Evolutionary conservation across 1,140 invertebrate genomes (phyloP).

Genomic region (Sitodiplosis mosellana): DNA sequence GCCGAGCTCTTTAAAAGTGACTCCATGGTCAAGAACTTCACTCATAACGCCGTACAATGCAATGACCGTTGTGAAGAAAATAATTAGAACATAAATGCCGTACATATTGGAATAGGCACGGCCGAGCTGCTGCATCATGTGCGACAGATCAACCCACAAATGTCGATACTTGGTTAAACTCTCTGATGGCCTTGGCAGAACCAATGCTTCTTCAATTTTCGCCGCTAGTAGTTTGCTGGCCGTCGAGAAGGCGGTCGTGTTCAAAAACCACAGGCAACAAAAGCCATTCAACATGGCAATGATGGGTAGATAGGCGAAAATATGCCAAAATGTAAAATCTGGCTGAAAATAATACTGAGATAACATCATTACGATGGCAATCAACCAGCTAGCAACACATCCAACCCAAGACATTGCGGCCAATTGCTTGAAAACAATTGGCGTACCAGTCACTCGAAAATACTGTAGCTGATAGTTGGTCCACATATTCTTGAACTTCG

Average conservation of each 20-base stretch:
- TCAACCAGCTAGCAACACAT: constrained; percentile 38
- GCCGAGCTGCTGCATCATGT: constrained; percentile 53
- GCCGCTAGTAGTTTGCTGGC: constrained; percentile 37
- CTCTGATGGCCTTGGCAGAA: constrained; percentile 34
- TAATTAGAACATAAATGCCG: constrained; percentile 44
- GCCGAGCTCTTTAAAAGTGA: constrained; percentile 46
- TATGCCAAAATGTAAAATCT: constrained; percentile 45
- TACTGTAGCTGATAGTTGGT: constrained; percentile 48
- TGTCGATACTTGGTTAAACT: constrained; percentile 41
- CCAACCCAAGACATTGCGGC: constrained; percentile 36
- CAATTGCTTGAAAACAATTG: constrained; percentile 40
- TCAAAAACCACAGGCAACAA: constrained; percentile 42
- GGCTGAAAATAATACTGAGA: constrained; percentile 45
- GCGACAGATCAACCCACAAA: constrained; percentile 45
- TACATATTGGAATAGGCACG: constrained; percentile 50
- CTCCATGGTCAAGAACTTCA: constrained; percentile 44
- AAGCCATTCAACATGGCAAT: constrained; percentile 48
- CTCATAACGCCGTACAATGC: constrained; percentile 47
- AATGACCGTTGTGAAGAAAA: constrained; percentile 47
- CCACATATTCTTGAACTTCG: constrained; percentile 55
- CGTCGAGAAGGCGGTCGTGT: constrained; percentile 43
- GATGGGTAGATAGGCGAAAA: constrained; percentile 46
- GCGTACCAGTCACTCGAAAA: constrained; percentile 37
- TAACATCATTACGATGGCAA: constrained; percentile 38
- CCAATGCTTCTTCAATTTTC: constrained; percentile 36